These are phyloP conservation scores for Phthorimaea operculella DNA, from an alignment of 1,140 invertebrate genomes.

Conservation along the genomic window DNA sequence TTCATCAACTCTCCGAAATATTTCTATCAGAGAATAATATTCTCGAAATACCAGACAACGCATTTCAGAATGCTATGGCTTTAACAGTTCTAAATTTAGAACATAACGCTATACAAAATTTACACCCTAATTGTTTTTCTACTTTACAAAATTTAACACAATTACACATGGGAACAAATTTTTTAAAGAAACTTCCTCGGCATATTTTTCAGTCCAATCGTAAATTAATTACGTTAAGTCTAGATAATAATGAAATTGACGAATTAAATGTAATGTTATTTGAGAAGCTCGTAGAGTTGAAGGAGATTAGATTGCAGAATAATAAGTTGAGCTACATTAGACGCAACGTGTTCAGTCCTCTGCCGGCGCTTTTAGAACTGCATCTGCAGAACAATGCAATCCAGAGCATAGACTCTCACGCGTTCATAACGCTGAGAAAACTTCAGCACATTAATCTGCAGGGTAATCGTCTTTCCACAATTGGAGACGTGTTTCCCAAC, in stretches of 20 bases:
- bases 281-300: conserved; percentile 75
- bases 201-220: conserved; percentile 79
- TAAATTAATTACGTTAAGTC: conserved; percentile 83
- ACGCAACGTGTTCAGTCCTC: conserved; percentile 81
- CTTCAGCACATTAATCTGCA: conserved; percentile 92
- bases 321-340: conserved; percentile 82
- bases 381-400: conserved; percentile 90
- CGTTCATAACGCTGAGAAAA: conserved; percentile 82
- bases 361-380: conserved; percentile 83
- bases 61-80: conserved; percentile 80
- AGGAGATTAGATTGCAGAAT: conserved; percentile 88
- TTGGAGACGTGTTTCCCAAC: conserved; percentile 85
- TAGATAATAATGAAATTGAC: conserved; percentile 91
- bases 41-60: conserved; percentile 81
- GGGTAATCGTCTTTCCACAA: conserved; percentile 78
- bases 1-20: conserved; percentile 80
- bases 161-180: conserved; percentile 88
- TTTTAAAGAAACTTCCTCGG: conserved; percentile 79
- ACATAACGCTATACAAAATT: conserved; percentile 83
- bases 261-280: conserved; percentile 85
- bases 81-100: conserved; percentile 88
- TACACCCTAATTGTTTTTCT: conserved; percentile 79
- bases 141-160: conserved; percentile 81
- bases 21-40: conserved; percentile 94
- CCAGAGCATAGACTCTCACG: conserved; percentile 81